Evolutionary conservation across 2,113 vertebrate genomes (phyloP), one percentile per base, ranked within the genome.

Genomic region (Lophotis ruficrista): DNA sequence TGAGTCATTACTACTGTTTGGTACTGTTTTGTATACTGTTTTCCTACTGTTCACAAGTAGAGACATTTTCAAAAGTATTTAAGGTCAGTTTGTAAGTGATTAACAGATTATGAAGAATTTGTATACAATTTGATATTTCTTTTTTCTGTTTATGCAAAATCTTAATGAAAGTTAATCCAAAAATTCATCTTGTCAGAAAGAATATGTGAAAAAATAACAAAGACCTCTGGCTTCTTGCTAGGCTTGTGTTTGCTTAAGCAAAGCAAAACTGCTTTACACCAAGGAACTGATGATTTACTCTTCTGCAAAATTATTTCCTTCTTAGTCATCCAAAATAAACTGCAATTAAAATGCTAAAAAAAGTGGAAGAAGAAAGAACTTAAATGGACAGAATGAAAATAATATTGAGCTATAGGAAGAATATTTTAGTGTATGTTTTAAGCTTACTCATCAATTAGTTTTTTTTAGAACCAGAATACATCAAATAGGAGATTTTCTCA

Each of bases 221-320:
- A 53, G 21, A 83, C 20, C 6, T 82, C 45, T 76, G 35, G 11
- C 2, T 58, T 93, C 80, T 87, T 96, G 23, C 10, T 83, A 47
- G 12, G 12, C n/a, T 86, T 56, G 14, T 83, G 43, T 79, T 94
- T 89, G 27, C 72, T 76, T 75, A 68, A 62, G 47, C 47, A 82
- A 79, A 83, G 31, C 66, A 88, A 93, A 90, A 60, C 5, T 33
- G 14, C n/a, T 81, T 83, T 77, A 78, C 30, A 47, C 7, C 7
- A 82, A 87, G 27, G 56, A 93, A 89, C 90, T 64, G 0, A 56
- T 73, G 21, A 93, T 89, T 82, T 85, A 53, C 33, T 38, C 15
- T 90, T 93, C 69, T 78, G 73, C 31, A 78, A 68, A 93, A 71
- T 8, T 68, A 81, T 86, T 94, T 93, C 56, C 62, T 89, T 90